Evolutionary conservation across 2,113 vertebrate species (phyloP).

Genomic region (Crotophaga sulcirostris): DNA sequence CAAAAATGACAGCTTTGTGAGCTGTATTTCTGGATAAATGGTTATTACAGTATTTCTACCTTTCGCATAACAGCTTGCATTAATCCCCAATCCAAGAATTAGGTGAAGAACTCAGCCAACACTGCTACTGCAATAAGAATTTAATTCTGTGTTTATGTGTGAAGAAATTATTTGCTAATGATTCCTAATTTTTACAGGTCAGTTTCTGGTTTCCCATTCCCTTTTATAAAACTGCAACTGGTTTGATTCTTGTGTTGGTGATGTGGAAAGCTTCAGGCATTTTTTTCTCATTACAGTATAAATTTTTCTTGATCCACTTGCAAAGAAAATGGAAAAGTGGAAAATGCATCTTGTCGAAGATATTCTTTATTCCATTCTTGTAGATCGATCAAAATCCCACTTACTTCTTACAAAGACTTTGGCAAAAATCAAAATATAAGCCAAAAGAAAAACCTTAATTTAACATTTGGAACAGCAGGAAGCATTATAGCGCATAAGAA

Average conservation of each 20-base stretch:
- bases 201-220: neutral
- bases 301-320: neutral
- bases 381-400: neutral
- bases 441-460: neutral
- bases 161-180: neutral
- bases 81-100: neutral
- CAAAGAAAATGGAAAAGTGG: neutral
- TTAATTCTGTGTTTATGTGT: neutral
- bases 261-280: neutral
- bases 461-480: neutral
- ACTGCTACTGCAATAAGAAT: neutral
- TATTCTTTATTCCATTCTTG: neutral
- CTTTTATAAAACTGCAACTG: neutral
- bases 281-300: neutral
- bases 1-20: neutral
- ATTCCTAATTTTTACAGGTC: neutral
- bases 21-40: neutral
- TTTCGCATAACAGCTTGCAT: neutral
- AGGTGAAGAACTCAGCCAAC: neutral
- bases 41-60: neutral
- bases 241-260: neutral
- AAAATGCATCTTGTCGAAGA: neutral
- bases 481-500: neutral
- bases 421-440: neutral
- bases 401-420: neutral